phyloP scores from a whole-genome alignment of 2,888 invertebrate genomes.

The Podabrus alpinus region DNA sequence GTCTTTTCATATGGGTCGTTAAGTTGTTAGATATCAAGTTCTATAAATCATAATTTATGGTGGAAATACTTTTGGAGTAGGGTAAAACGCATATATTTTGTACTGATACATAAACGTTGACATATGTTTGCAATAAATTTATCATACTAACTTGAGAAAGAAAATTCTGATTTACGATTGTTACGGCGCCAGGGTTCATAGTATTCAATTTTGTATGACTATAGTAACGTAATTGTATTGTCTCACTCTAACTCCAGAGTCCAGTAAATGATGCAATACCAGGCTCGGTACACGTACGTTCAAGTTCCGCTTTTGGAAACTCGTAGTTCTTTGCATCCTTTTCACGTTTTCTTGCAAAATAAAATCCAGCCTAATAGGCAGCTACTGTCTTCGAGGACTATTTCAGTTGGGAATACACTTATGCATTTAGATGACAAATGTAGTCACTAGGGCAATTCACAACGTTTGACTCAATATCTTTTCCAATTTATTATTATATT shows the following conservation, averaged over 20 bases:
- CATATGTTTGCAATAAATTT: conserved; percentile 36
- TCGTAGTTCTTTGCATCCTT: conserved; percentile 10
- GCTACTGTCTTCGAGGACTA: conserved; percentile 16
- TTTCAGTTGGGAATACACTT: conserved; percentile 16
- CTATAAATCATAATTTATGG: conserved; percentile 24
- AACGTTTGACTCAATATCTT: neutral
- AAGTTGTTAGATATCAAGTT: conserved; percentile 16
- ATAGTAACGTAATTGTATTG: conserved; percentile 23
- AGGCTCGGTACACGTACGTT: conserved; percentile 19
- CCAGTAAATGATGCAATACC: conserved; percentile 19
- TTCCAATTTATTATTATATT: neutral
- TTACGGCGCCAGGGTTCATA: conserved; percentile 25
- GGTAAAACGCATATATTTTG: conserved; percentile 27
- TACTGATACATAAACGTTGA: conserved; percentile 34
- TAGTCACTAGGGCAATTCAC: conserved; percentile 7
- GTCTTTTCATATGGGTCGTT: conserved; percentile 15
- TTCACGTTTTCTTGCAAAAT: conserved; percentile 17
- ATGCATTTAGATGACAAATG: conserved; percentile 23
- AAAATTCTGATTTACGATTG: conserved; percentile 36
- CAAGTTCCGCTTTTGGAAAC: conserved; percentile 1
- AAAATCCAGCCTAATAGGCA: conserved; percentile 20
- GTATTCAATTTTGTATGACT: conserved; percentile 25
- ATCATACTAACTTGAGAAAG: conserved; percentile 33
- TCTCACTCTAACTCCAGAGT: conserved; percentile 13
- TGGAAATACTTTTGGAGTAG: conserved; percentile 17